Base-by-base conservation (phyloP, 2,888 invertebrate species). In the Autographa gamma region DNA sequence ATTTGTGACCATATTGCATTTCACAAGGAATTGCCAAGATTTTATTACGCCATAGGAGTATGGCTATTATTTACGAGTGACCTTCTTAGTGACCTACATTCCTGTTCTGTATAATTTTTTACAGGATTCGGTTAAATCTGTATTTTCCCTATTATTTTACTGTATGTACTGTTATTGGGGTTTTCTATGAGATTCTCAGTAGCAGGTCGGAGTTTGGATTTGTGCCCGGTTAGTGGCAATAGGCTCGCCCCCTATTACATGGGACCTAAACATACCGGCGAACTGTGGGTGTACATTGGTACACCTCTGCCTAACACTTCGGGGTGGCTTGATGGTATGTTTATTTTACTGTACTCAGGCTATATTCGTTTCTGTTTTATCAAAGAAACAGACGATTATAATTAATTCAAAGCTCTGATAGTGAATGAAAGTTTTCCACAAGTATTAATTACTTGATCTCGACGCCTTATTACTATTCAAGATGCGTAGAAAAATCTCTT, bases 1-100 rank as follows among this genome's bases (percentile, higher is more conserved):
- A 58, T 56, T 54, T 25, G 11, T 34, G 34, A 11, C 25, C 31
- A 34, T 63, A 63, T 54, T 34, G 34, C 34, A 56, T 63, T 56
- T 19, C 19, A 25, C 54, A 8, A 19, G 34, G 25, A 65, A 31
- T 25, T 31, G 41, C 58, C 19, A 58, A 59, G 43, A 31, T 41
- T 25, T 38, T 38, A 16, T 56, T 16, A 6, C 9, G 6, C 58
- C 14, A 61, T 43, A 4, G 25, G 19, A 56, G 13, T 56, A 56
- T 56, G 11, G 9, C 18, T 54, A 54, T 19, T 25, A 19, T 56
- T 54, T 54, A 54, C 19, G 16, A 18, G 6, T 52, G 18, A 8
- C 52, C 52, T 8, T 52, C 9, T 9, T 7, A 9, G 54, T 54
- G 18, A 54, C 54, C 54, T 18, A 54, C 18, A 14, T 54, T 54